phyloP scores from a whole-genome alignment of 2,113 vertebrate species.

The Machaerirhynchus nigripectus region DNA sequence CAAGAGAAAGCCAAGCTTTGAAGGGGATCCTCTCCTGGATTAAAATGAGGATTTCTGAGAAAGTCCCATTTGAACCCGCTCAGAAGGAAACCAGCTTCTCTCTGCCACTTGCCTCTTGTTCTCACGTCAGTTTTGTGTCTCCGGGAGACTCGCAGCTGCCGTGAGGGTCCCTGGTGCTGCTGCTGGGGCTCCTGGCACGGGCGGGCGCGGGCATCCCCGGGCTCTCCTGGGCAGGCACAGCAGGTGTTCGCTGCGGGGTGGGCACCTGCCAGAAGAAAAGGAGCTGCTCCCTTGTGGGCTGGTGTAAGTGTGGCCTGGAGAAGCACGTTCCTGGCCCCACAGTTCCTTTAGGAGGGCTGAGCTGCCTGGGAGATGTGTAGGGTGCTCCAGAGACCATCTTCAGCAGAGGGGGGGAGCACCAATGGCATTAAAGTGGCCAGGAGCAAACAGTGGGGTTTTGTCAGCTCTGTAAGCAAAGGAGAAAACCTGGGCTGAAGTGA shows the following conservation, averaged over 20 bases:
- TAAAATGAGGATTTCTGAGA: neutral
- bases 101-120: neutral
- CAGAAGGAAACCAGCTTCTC: neutral
- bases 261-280: neutral
- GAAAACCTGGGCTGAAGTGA: neutral
- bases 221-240: neutral
- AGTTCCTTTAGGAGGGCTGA: neutral
- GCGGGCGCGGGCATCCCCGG: neutral
- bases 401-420: neutral
- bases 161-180: neutral
- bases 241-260: neutral
- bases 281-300: neutral
- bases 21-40: neutral
- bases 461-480: neutral
- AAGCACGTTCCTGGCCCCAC: neutral
- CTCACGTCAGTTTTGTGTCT: accelerated
- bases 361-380: constrained; percentile 15
- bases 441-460: neutral
- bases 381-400: neutral
- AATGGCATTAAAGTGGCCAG: neutral
- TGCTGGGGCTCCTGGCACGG: neutral
- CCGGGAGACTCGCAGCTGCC: neutral
- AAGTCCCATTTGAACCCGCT: neutral
- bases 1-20: neutral
- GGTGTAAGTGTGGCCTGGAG: neutral